phyloP scores from a whole-genome alignment of 1,140 invertebrate genomes.

The Leptinotarsa texana region DNA sequence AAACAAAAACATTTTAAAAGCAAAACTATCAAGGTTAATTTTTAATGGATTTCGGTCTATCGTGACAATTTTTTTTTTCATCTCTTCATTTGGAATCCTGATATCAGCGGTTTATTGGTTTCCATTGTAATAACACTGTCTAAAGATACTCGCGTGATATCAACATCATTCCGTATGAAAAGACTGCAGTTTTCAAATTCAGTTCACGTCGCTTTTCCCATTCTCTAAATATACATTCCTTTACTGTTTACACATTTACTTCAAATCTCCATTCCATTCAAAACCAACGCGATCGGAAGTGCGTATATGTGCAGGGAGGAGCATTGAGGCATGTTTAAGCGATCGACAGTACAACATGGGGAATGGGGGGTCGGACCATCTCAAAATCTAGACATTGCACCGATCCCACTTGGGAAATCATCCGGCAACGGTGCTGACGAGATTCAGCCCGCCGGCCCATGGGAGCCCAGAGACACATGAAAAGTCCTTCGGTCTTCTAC shows the following conservation, averaged over 20 bases:
- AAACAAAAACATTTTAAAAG: too few relatives aligned
- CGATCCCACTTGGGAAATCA: conserved; percentile 22
- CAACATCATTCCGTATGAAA: too few relatives aligned
- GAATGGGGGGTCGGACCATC: not conserved
- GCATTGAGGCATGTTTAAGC: conserved; percentile 15
- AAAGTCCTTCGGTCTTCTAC: conserved; percentile 10
- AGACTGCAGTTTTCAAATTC: too few relatives aligned
- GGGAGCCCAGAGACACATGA: conserved; percentile 17
- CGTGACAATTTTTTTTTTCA: too few relatives aligned
- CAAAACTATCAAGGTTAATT: too few relatives aligned
- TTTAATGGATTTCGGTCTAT: too few relatives aligned
- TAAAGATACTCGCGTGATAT: too few relatives aligned
- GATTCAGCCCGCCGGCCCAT: conserved; percentile 15
- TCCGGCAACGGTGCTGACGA: conserved; percentile 19
- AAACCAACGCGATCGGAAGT: conserved; percentile 4
- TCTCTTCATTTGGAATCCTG: too few relatives aligned
- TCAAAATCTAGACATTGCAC: conserved; percentile 17
- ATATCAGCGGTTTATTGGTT: too few relatives aligned
- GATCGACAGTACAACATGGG: not conserved
- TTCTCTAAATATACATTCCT: not conserved
- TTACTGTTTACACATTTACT: conserved; percentile 9
- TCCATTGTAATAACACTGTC: too few relatives aligned
- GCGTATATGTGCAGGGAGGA: conserved; percentile 4
- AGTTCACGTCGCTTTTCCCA: too few relatives aligned
- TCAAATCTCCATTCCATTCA: not conserved